phyloP scores from a whole-genome alignment of 2,888 invertebrate species.

The Cephus sareptanus region DNA sequence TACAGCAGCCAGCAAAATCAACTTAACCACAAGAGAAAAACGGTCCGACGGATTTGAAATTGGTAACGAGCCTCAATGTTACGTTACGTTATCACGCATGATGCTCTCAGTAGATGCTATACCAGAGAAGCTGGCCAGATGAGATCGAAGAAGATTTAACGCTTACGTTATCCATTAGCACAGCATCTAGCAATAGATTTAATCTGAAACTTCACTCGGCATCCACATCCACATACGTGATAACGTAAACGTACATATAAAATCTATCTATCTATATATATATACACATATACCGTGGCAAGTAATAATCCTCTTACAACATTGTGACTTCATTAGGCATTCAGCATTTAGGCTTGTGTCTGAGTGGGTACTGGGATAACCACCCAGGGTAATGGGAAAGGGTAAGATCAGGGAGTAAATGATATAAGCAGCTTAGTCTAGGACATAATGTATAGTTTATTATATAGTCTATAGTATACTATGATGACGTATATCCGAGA shows the following conservation, averaged over 20 bases:
- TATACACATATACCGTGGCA: constrained; percentile 19
- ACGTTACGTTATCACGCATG: not conserved
- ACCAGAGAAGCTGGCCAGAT: not conserved
- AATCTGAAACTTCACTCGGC: not conserved
- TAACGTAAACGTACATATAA: not conserved
- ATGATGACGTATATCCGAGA: not conserved
- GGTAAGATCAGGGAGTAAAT: not conserved
- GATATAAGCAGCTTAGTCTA: not conserved
- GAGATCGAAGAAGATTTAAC: not conserved
- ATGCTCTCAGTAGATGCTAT: not conserved
- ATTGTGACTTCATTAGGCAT: constrained; percentile 54
- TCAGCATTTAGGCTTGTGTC: constrained; percentile 38
- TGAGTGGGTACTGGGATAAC: not conserved
- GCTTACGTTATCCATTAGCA: not conserved
- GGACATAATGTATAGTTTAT: not conserved
- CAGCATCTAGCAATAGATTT: not conserved
- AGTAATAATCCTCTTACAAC: constrained; percentile 53
- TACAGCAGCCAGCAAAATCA: too few relatives aligned
- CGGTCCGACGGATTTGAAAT: not conserved
- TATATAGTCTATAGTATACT: not conserved
- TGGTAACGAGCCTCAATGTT: not conserved
- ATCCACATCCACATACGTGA: not conserved
- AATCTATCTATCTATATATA: not conserved
- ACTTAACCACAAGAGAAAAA: not conserved
- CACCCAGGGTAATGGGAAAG: not conserved